A percentile compares a stretch with the other conserved stretches of the same genome.
Evolutionary conservation across 2,113 vertebrate species (phyloP).

Genomic region (Scopus umbretta): DNA sequence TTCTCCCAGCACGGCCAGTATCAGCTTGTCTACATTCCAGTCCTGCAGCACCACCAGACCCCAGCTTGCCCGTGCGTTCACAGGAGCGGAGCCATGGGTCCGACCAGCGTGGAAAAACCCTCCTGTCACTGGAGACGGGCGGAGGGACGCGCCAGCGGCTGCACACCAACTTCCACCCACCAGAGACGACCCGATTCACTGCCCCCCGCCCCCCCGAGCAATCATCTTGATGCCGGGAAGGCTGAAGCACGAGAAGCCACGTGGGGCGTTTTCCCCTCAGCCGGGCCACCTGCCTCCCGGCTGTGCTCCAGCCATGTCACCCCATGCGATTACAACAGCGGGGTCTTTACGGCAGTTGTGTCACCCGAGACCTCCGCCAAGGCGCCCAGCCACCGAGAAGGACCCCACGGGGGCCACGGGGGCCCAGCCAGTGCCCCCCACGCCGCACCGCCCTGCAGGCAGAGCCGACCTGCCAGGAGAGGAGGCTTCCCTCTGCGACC

Average conservation of each 20-base stretch:
- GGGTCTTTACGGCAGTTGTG: background rate
- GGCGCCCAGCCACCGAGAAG: background rate
- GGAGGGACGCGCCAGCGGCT: fast-evolving
- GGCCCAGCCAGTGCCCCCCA: background rate
- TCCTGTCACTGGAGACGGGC: background rate
- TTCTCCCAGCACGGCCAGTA: background rate
- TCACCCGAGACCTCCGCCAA: background rate
- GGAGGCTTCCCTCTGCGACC: background rate
- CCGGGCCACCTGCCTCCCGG: background rate
- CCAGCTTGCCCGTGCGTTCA: background rate
- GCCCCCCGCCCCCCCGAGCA: too few species aligned
- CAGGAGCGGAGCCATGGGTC: background rate
- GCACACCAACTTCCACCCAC: background rate
- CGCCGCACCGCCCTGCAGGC: background rate
- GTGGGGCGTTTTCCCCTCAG: background rate
- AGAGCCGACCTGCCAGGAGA: background rate
- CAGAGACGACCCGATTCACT: fast-evolving
- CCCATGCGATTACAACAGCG: background rate
- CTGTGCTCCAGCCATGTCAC: background rate
- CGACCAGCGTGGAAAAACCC: too few species aligned
- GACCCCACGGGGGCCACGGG: background rate
- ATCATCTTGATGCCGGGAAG: background rate
- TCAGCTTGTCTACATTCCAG: background rate
- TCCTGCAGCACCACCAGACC: background rate
- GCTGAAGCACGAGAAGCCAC: background rate